These are phyloP conservation scores for Tetragnatha versicolor DNA, from an alignment of 1,140 invertebrate species.

Conservation along the genomic window DNA sequence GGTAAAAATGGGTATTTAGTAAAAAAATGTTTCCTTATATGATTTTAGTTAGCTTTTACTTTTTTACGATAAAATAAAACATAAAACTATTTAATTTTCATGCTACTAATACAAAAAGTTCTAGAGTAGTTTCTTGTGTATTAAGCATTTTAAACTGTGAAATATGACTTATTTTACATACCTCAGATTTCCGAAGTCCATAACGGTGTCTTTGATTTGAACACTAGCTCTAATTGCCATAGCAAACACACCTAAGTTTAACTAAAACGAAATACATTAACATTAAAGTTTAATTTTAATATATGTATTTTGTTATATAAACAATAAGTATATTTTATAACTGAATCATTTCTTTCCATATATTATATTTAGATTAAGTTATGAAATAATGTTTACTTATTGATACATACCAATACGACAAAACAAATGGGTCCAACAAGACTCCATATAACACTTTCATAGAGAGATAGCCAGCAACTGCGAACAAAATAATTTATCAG, in stretches of 20 bases:
- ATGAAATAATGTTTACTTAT: background rate
- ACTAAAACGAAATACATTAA: constrained; percentile 55
- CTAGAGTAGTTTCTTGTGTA: too few relatives aligned
- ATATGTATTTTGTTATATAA: too few relatives aligned
- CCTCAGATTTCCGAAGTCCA: constrained; percentile 88
- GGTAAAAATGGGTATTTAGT: too few relatives aligned
- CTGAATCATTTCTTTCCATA: background rate
- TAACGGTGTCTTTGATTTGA: constrained; percentile 86
- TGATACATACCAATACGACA: constrained; percentile 74
- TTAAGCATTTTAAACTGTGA: background rate
- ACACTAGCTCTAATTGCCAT: constrained; percentile 89
- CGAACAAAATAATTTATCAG: constrained; percentile 58
- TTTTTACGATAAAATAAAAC: too few relatives aligned
- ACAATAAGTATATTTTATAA: background rate
- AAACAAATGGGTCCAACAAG: constrained; percentile 83
- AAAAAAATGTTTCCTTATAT: too few relatives aligned
- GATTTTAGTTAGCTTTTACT: too few relatives aligned
- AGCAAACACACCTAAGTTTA: constrained; percentile 76
- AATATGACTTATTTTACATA: constrained; percentile 60
- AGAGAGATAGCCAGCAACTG: constrained; percentile 94
- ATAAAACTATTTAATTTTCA: too few relatives aligned
- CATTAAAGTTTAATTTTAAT: background rate
- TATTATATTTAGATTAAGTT: background rate
- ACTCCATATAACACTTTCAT: constrained; percentile 90
- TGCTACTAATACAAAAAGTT: constrained; percentile 19